A percentile compares a stretch with the other conserved stretches of the same genome.
Evolutionary conservation across 2,888 invertebrate species (phyloP).

Genomic region (Himalopsyche kuldschensis): DNA sequence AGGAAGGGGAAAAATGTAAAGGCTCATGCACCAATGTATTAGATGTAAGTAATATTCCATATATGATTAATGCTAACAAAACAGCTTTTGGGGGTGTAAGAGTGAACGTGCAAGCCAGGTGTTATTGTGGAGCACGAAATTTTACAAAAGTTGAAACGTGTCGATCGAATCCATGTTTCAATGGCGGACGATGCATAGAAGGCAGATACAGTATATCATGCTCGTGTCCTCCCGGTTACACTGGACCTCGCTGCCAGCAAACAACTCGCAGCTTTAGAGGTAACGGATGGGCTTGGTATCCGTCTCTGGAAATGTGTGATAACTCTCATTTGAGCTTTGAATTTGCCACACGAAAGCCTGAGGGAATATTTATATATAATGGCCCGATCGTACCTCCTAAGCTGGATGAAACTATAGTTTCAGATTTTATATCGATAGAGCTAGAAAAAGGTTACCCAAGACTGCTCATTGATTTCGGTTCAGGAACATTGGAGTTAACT

Average conservation of each 20-base stretch:
- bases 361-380: constrained; percentile 63
- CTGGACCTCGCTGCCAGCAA: constrained; percentile 65
- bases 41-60: constrained; percentile 68
- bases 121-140: constrained; percentile 73
- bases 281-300: constrained; percentile 63
- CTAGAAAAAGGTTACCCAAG: constrained; percentile 56
- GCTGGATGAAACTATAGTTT: constrained; percentile 46
- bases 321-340: constrained; percentile 60
- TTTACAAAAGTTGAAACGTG: constrained; percentile 73
- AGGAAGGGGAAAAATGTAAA: constrained; percentile 74
- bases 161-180: constrained; percentile 70
- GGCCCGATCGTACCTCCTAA: constrained; percentile 58
- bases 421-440: constrained; percentile 61
- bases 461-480: constrained; percentile 58
- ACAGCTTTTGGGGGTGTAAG: constrained; percentile 82
- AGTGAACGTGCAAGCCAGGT: constrained; percentile 72
- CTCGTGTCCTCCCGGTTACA: constrained; percentile 56
- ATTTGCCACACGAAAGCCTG: constrained; percentile 56
- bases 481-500: constrained; percentile 51
- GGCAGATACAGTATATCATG: constrained; percentile 66
- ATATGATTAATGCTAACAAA: constrained; percentile 81
- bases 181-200: constrained; percentile 79
- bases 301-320: constrained; percentile 60
- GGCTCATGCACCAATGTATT: constrained; percentile 77
- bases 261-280: constrained; percentile 59